Percentiles rank a stretch among this genome's conserved stretches.
phyloP scores from a whole-genome alignment of 2,888 invertebrate species.

The Cerastoderma edule region DNA sequence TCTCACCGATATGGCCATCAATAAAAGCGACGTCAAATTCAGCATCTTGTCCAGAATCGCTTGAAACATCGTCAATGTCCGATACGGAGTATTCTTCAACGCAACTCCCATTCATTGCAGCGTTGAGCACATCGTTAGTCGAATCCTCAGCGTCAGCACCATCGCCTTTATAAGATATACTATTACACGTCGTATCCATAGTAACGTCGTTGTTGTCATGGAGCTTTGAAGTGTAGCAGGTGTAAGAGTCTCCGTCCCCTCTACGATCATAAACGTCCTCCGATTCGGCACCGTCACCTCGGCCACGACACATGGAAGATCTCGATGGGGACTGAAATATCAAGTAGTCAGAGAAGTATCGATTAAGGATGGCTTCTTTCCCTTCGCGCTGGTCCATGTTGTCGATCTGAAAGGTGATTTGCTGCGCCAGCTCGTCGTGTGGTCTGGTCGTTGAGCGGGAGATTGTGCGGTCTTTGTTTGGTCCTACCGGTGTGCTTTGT shows the following conservation, averaged over 20 bases:
- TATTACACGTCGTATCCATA: not conserved
- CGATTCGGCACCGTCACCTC: constrained; percentile 52
- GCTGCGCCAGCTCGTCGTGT: constrained; percentile 46
- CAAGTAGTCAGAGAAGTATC: constrained; percentile 54
- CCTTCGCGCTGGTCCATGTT: constrained; percentile 42
- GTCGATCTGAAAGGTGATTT: constrained; percentile 37
- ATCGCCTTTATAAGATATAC: not conserved
- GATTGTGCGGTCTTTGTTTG: constrained; percentile 17
- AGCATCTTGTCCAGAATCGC: constrained; percentile 57
- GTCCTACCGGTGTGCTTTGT: constrained; percentile 27
- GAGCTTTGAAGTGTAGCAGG: not conserved
- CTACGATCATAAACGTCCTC: not conserved
- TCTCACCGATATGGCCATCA: too few relatives aligned
- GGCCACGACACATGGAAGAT: constrained; percentile 32
- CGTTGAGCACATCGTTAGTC: not conserved
- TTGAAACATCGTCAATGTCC: constrained; percentile 17
- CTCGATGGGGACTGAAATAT: constrained; percentile 43
- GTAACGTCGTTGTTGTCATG: not conserved
- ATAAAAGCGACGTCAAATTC: constrained; percentile 53
- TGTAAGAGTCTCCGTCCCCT: constrained; percentile 22
- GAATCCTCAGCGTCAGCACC: not conserved
- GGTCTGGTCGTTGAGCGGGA: not conserved
- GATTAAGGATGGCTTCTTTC: constrained; percentile 52
- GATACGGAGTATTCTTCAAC: not conserved
- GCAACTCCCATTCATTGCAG: not conserved